Evolutionary conservation across 1,140 invertebrate species (phyloP).

Genomic region (Neodiprion pinetum): DNA sequence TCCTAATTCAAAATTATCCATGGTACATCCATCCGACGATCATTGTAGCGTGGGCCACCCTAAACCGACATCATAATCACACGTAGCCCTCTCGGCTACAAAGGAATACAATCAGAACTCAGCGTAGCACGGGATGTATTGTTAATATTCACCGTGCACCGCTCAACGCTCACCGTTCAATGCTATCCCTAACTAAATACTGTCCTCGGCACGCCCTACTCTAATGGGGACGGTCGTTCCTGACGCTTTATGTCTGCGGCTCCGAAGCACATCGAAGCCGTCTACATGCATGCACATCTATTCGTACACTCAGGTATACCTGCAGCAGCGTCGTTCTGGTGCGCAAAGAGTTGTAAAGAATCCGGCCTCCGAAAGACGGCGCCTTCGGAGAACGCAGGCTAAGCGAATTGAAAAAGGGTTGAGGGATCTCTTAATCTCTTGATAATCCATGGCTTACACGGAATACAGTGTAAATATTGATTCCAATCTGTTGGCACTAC

Average conservation of each 20-base stretch:
- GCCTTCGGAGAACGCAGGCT: conserved; percentile 12
- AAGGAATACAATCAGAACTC: conserved; percentile 42
- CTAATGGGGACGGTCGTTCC: neutral
- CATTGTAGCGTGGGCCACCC: conserved; percentile 30
- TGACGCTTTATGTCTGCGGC: neutral
- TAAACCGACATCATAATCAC: conserved; percentile 40
- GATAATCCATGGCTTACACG: conserved; percentile 49
- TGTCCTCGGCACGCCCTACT: conserved; percentile 30
- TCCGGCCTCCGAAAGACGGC: conserved; percentile 17
- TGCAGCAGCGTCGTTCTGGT: too few relatives aligned
- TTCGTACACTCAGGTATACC: too few relatives aligned
- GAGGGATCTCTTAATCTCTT: conserved; percentile 35
- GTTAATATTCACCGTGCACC: conserved; percentile 19
- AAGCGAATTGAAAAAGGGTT: conserved; percentile 46
- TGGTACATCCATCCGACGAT: conserved; percentile 15
- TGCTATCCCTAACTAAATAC: conserved; percentile 42
- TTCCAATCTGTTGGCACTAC: conserved; percentile 48
- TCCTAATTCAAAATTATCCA: conserved; percentile 52
- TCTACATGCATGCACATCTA: too few relatives aligned
- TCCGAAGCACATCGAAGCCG: neutral
- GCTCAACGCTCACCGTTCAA: conserved; percentile 30
- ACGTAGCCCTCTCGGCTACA: conserved; percentile 31
- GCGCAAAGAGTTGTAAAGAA: neutral
- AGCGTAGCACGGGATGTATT: conserved; percentile 40
- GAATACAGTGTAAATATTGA: conserved; percentile 55